Percentiles rank a stretch among this genome's conserved stretches.
These are phyloP conservation scores for Ophioninae sp. DNA, from an alignment of 2,888 invertebrate genomes.

Conservation along the genomic window DNA sequence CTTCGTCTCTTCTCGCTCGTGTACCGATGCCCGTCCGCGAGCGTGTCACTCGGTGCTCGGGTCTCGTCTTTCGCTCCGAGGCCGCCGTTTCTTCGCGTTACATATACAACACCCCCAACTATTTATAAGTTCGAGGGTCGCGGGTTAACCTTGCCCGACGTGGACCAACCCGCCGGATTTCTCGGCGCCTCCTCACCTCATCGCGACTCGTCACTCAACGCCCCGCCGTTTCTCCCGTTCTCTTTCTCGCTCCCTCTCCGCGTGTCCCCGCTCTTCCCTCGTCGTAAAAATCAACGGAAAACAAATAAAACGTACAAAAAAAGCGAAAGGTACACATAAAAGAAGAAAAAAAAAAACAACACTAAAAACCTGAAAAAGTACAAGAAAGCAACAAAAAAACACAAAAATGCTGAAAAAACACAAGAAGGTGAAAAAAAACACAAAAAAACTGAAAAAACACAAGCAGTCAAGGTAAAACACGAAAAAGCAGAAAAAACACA, in stretches of 20 bases:
- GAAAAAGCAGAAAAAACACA: too few relatives aligned
- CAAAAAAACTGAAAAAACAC: too few relatives aligned
- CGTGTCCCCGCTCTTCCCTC: too few relatives aligned
- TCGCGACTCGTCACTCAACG: slow-evolving; percentile 51
- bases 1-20: slow-evolving; percentile 12
- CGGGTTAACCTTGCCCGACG: slow-evolving; percentile 78
- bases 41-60: too few relatives aligned
- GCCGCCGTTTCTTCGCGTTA: slow-evolving; percentile 61
- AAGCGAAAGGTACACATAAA: background rate
- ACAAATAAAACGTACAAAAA: background rate
- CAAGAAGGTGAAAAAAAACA: too few relatives aligned
- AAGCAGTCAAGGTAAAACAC: too few relatives aligned
- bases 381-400: too few relatives aligned
- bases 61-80: slow-evolving; percentile 45
- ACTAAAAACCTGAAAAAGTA: too few relatives aligned
- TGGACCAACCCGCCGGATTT: slow-evolving; percentile 67
- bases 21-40: too few relatives aligned
- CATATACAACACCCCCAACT: slow-evolving; percentile 63
- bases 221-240: slow-evolving; percentile 38
- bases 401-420: too few relatives aligned
- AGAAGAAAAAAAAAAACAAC: background rate
- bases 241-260: slow-evolving; percentile 41
- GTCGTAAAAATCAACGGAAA: too few relatives aligned
- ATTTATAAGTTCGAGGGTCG: slow-evolving; percentile 79
- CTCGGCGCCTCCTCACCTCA: slow-evolving; percentile 64